Evolutionary conservation across 2,113 vertebrate species (phyloP), one percentile per base, ranked within the genome.

Genomic region (Laticauda laticaudata): DNA sequence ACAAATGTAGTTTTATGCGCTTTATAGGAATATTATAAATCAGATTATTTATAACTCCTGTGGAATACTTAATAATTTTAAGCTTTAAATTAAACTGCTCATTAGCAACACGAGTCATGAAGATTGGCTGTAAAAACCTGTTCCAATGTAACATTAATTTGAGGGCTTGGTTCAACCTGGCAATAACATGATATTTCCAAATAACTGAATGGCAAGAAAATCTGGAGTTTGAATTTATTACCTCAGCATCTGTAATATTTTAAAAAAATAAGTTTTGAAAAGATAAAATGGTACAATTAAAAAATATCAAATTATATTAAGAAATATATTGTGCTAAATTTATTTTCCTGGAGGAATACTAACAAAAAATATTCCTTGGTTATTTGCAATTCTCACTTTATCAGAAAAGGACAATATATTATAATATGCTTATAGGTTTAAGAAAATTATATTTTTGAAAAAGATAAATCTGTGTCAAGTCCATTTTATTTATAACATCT

Each of bases 21-120:
- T 97, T n/a, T 23, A 97, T 97, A 96, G 96, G 96, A 97, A 97
- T 97, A 96, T 97, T 97, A 97, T 97, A 97, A 97, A 97, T 96
- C 97, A 94, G 96, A 98, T 98, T 98, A 98, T 98, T 98, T 97
- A 98, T 97, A 94, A 97, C 95, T 96, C 95, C 94, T 87, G 86
- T 96, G 96, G 94, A 97, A 97, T 94, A 94, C 94, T 97, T 98
- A 96, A 97, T 97, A 97, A 97, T 96, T 97, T 97, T 97, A 96
- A 97, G 94, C 92, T 96, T 97, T 97, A 97, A 97, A 97, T 98
- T 96, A 97, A 97, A 95, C 96, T 97, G 93, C 97, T 97, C 96
- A 97, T 98, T 98, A 97, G 97, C 90, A 94, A 92, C 56, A 95
- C 90, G 69, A 96, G 90, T 94, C 89, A 95, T 96, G 95, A 97